These are phyloP conservation scores for Sebastes schlegelii DNA, from an alignment of 2,113 vertebrate species.

Conservation along the genomic window DNA sequence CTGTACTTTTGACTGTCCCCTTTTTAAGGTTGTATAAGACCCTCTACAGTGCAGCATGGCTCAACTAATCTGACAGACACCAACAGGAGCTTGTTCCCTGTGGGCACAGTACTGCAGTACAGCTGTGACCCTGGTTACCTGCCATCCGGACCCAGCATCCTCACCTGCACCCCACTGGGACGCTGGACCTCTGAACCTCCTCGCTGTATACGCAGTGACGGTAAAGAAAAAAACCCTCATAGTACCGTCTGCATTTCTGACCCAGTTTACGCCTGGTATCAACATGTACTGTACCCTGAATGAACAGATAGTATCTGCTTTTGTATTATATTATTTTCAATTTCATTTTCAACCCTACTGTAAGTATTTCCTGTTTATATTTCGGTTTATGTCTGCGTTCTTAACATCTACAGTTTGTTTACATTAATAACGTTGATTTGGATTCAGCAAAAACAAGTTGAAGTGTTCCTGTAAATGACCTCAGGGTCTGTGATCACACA, in stretches of 20 bases:
- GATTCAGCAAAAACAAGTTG: neutral
- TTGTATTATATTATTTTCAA: neutral
- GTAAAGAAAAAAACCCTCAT: constrained; percentile 61
- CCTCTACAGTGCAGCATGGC: constrained; percentile 72
- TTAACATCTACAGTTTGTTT: neutral
- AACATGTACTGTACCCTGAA: neutral
- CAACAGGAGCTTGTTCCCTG: constrained; percentile 76
- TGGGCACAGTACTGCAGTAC: constrained; percentile 80
- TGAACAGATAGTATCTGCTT: neutral
- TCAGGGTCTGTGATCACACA: neutral
- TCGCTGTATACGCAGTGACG: constrained; percentile 77
- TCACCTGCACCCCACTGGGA: constrained; percentile 74
- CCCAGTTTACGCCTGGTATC: neutral
- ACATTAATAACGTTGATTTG: neutral
- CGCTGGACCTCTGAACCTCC: constrained; percentile 82
- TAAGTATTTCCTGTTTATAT: neutral
- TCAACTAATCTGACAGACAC: constrained; percentile 80
- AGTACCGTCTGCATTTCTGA: neutral
- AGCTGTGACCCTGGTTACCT: constrained; percentile 81
- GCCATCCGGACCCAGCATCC: constrained; percentile 71
- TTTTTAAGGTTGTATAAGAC: constrained; percentile 75
- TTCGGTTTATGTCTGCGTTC: neutral
- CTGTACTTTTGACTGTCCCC: neutral
- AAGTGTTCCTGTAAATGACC: neutral
- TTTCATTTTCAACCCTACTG: neutral